Evolutionary conservation across 2,888 invertebrate species (phyloP).

Genomic region (Lapara coniferarum): DNA sequence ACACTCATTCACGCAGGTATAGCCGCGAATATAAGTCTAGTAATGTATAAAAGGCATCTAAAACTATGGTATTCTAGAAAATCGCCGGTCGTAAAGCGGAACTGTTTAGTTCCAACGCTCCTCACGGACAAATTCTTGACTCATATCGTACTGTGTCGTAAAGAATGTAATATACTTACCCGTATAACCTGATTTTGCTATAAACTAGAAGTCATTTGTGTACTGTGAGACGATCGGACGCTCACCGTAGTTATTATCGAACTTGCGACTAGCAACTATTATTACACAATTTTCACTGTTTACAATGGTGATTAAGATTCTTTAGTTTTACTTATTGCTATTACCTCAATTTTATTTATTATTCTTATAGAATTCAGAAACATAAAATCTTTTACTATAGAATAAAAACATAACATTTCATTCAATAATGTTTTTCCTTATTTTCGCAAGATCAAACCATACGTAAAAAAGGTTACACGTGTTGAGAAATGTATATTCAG

Average conservation of each 20-base stretch:
- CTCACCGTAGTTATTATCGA: not conserved
- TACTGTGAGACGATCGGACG: slow-evolving; percentile 24
- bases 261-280: slow-evolving; percentile 2
- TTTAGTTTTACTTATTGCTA: too few relatives aligned
- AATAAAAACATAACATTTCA: not conserved
- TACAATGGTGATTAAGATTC: too few relatives aligned
- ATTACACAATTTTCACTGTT: not conserved
- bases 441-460: not conserved
- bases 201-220: slow-evolving; percentile 52
- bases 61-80: slow-evolving; percentile 25
- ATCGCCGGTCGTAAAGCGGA: slow-evolving; percentile 62
- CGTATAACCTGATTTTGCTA: slow-evolving; percentile 51
- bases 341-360: too few relatives aligned
- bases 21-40: not conserved
- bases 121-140: slow-evolving; percentile 64
- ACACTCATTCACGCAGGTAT: too few relatives aligned
- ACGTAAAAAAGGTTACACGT: slow-evolving; percentile 14
- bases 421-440: slow-evolving; percentile 3
- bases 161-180: slow-evolving; percentile 53
- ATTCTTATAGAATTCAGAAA: too few relatives aligned
- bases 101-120: slow-evolving; percentile 59
- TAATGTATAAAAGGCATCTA: not conserved
- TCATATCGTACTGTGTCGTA: slow-evolving; percentile 64
- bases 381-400: not conserved
- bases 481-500: not conserved